Evolutionary conservation across 2,113 vertebrate species (phyloP).

Genomic region (Vidua macroura): DNA sequence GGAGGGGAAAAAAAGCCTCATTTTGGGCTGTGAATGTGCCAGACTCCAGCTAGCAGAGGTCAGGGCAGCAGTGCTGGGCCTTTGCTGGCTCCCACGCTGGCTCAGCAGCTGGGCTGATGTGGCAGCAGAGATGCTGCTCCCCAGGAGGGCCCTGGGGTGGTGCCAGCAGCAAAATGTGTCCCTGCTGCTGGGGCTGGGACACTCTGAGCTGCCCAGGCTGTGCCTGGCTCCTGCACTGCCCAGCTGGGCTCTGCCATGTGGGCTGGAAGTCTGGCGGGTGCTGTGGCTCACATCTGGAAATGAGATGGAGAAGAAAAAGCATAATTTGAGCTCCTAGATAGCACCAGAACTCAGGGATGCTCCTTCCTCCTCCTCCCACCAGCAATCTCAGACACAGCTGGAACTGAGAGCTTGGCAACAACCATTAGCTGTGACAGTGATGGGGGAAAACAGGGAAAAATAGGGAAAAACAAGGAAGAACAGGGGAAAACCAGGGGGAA

Average conservation of each 20-base stretch:
- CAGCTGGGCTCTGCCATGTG: neutral
- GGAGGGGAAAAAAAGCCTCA: neutral
- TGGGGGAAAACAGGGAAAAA: too few species aligned
- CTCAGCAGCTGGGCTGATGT: neutral
- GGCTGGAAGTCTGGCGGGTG: too few species aligned
- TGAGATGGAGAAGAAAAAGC: neutral
- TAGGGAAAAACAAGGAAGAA: too few species aligned
- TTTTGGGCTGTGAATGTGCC: neutral
- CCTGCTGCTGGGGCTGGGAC: neutral
- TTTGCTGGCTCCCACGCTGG: neutral
- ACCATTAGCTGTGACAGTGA: accelerated
- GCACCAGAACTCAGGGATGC: neutral
- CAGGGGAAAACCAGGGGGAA: too few species aligned
- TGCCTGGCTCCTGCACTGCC: neutral
- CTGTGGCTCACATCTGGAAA: neutral
- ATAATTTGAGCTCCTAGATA: neutral
- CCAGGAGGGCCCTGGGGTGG: neutral
- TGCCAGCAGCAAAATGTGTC: neutral
- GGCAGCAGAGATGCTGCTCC: neutral
- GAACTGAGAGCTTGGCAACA: neutral
- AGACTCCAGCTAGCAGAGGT: neutral
- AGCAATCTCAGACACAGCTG: neutral
- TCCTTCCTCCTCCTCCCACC: neutral
- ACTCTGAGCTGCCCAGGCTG: accelerated
- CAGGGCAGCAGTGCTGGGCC: neutral